Percentiles rank a stretch among this genome's conserved stretches.
Evolutionary conservation across 2,113 vertebrate genomes (phyloP).

Genomic region (Cygnus atratus): DNA sequence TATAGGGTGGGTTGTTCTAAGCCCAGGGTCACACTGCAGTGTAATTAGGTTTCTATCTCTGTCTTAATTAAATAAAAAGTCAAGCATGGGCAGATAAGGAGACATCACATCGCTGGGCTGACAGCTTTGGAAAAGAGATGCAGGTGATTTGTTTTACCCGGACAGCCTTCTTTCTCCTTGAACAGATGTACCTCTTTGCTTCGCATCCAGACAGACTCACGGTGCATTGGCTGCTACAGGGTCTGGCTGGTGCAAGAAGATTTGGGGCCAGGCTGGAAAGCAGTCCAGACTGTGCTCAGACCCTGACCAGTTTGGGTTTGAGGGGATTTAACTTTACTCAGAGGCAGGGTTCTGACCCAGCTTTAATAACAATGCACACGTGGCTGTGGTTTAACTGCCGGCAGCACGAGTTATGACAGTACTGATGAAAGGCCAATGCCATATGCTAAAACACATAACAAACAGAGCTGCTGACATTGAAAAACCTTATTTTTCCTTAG

Average conservation of each 20-base stretch:
- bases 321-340: neutral
- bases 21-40: neutral
- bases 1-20: neutral
- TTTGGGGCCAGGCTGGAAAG: neutral
- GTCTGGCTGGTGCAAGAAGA: neutral
- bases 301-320: neutral
- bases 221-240: neutral
- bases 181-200: neutral
- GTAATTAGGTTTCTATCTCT: constrained; percentile 10
- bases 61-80: constrained; percentile 34
- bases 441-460: neutral
- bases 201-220: neutral
- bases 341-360: neutral
- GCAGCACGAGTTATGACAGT: neutral
- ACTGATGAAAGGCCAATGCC: neutral
- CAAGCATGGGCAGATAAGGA: neutral
- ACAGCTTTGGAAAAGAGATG: neutral
- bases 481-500: neutral
- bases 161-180: neutral
- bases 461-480: neutral
- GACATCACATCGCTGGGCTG: neutral
- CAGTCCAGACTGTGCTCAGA: fast-evolving
- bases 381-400: neutral
- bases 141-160: neutral
- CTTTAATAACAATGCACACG: neutral